These are phyloP conservation scores for Phymastichus coffea DNA, from an alignment of 1,140 invertebrate species.

Conservation along the genomic window DNA sequence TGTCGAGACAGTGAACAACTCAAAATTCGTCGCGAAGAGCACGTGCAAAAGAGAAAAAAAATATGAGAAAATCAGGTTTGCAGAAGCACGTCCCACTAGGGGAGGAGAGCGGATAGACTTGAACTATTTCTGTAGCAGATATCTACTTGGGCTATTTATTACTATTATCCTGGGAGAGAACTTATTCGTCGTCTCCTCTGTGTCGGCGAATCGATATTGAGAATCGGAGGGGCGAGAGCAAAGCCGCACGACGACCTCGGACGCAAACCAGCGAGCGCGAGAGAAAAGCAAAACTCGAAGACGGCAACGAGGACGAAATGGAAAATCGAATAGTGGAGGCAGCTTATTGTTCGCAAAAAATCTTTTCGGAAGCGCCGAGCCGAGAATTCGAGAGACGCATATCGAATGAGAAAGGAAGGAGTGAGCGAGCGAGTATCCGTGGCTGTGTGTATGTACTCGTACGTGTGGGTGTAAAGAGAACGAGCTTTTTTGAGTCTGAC, in stretches of 20 bases:
- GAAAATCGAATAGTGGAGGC: constrained; percentile 13
- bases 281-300: too few relatives aligned
- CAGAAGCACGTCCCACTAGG: not conserved
- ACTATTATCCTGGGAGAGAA: not conserved
- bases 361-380: constrained; percentile 18
- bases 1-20: too few relatives aligned
- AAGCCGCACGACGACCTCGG: too few relatives aligned
- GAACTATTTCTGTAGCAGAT: not conserved
- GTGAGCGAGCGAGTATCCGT: not conserved
- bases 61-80: too few relatives aligned
- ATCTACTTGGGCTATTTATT: constrained; percentile 1
- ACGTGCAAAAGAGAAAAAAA: too few relatives aligned
- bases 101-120: not conserved
- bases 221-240: not conserved
- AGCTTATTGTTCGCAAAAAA: constrained; percentile 26
- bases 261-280: too few relatives aligned
- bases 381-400: constrained; percentile 11
- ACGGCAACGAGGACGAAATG: not conserved
- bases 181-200: not conserved
- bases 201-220: constrained; percentile 10
- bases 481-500: too few relatives aligned
- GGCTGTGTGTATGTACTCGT: too few relatives aligned
- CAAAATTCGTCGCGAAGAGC: too few relatives aligned
- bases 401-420: constrained; percentile 11
- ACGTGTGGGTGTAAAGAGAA: too few relatives aligned